Conservation (phyloP, 2,113 vertebrate genomes). For the Nycticorax nycticorax region DNA sequence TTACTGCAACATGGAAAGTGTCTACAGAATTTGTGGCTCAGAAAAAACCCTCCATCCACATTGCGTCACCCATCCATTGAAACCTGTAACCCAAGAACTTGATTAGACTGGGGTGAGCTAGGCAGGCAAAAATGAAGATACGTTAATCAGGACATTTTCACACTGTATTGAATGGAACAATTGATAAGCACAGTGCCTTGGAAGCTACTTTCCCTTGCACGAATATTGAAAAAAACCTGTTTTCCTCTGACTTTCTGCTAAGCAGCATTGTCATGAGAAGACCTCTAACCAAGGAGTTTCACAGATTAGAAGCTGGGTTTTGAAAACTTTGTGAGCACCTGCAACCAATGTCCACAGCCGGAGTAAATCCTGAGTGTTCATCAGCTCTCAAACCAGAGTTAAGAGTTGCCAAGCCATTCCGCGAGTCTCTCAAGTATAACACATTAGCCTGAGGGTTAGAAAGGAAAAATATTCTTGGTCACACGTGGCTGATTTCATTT, state of each 20-base stretch:
- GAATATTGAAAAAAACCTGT: neutral
- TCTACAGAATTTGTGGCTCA: neutral
- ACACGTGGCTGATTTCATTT: neutral
- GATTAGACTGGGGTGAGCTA: neutral
- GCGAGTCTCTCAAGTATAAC: neutral
- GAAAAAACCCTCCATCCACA: neutral
- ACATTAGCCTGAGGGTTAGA: neutral
- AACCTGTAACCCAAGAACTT: constrained; percentile 7
- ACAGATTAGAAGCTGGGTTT: neutral
- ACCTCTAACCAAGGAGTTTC: neutral
- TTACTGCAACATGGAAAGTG: neutral
- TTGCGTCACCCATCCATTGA: neutral
- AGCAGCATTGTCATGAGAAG: neutral
- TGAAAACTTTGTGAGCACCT: neutral
- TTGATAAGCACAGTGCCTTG: neutral
- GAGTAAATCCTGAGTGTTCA: neutral
- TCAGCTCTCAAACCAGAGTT: neutral
- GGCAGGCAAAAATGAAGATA: neutral
- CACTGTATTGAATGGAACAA: neutral
- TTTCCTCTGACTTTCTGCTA: neutral
- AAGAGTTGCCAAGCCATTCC: neutral
- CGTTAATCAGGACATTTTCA: neutral
- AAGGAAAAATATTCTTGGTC: neutral
- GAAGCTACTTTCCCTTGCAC: neutral
- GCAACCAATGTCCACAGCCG: neutral